Conservation (phyloP, 2,797 vertebrate genomes). For the Gallinago solitaria region DNA sequence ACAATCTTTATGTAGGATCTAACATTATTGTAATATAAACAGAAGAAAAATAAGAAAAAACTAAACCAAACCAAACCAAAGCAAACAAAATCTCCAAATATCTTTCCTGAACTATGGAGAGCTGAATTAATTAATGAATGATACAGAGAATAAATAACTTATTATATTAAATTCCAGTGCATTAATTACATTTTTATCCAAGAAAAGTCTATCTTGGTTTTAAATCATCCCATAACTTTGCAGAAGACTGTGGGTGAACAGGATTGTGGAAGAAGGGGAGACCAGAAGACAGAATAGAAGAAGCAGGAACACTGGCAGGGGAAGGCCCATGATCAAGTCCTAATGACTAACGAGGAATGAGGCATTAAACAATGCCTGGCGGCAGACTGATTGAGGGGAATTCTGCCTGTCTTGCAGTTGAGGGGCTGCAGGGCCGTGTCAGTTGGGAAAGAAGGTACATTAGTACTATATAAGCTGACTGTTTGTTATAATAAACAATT, state of each 20-base stretch:
- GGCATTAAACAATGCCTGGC: no score
- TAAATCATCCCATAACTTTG: background rate
- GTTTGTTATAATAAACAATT: no score
- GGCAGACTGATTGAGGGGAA: no score
- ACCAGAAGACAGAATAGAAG: no score
- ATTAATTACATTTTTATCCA: background rate
- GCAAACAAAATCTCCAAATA: rapidly evolving
- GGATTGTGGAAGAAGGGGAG: no score
- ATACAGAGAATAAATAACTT: background rate
- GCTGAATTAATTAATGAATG: background rate
- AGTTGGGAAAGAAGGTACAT: no score
- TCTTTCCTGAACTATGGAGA: background rate
- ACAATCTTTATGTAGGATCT: background rate
- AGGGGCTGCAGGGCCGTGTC: no score
- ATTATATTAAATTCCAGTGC: background rate
- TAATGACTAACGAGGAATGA: no score
- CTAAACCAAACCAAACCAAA: rapidly evolving
- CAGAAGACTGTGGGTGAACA: background rate
- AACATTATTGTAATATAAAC: background rate
- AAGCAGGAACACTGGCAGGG: no score
- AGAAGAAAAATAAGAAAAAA: background rate
- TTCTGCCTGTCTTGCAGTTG: no score
- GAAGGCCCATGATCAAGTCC: no score
- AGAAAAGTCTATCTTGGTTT: background rate
- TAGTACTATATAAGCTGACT: no score